Conservation (phyloP, 2,888 invertebrate genomes). For the Drosophila sordidapex region DNA sequence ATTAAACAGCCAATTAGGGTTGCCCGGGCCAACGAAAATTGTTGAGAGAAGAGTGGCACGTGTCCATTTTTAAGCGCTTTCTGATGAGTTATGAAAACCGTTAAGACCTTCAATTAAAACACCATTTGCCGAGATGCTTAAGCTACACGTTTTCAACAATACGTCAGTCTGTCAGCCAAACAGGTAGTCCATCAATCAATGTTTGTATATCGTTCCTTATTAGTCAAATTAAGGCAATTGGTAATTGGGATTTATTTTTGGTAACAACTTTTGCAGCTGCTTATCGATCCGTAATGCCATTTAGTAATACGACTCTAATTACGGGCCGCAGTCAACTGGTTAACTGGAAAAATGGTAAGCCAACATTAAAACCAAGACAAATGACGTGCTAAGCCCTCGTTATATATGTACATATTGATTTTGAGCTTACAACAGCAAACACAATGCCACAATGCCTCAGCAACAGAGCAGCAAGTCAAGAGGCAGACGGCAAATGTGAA, state of each 20-base stretch:
- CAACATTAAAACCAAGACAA: conserved; percentile 30
- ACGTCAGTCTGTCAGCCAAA: conserved; percentile 24
- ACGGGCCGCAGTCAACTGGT: conserved; percentile 7
- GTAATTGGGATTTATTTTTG: conserved; percentile 65
- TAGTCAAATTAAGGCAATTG: conserved; percentile 32
- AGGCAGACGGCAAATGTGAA: conserved; percentile 62
- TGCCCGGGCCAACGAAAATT: conserved; percentile 30
- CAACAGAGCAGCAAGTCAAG: conserved; percentile 53
- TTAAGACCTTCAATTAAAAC: conserved; percentile 65
- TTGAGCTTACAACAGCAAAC: conserved; percentile 20
- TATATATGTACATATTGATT: conserved; percentile 48
- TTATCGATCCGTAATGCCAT: conserved; percentile 45
- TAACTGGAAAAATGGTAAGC: conserved; percentile 20
- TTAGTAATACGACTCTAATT: conserved; percentile 43
- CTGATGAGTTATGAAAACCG: conserved; percentile 63
- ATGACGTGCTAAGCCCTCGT: conserved; percentile 47
- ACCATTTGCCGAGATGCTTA: conserved; percentile 46
- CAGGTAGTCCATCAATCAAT: conserved; percentile 37
- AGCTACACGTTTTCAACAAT: not conserved
- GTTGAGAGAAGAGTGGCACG: conserved; percentile 32
- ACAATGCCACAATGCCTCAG: conserved; percentile 7
- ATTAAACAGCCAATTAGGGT: conserved; percentile 74
- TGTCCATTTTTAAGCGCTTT: conserved; percentile 23
- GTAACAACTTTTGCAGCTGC: conserved; percentile 19
- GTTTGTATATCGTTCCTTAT: conserved; percentile 18